A percentile compares a stretch with the other conserved stretches of the same genome.
phyloP scores from a whole-genome alignment of 2,113 vertebrate species.

The Delphinus delphis region DNA sequence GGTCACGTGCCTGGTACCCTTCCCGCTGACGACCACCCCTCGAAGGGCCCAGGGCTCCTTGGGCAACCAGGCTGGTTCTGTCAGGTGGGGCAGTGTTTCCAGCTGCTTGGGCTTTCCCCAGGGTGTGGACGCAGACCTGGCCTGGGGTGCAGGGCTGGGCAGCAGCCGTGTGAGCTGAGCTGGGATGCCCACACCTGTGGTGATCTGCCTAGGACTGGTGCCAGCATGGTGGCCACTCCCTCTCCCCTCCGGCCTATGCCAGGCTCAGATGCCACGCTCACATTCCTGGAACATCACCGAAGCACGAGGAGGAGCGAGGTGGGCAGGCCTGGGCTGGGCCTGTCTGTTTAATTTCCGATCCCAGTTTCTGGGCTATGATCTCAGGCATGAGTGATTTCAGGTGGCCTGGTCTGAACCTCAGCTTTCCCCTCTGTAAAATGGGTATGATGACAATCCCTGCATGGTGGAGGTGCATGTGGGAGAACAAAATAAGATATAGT shows the following conservation, averaged over 20 bases:
- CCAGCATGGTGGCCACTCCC: neutral
- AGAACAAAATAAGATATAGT: neutral
- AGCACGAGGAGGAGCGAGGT: neutral
- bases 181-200: slow-evolving; percentile 2
- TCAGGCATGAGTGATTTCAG: neutral
- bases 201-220: slow-evolving; percentile 38
- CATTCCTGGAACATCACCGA: neutral
- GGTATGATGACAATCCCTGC: neutral
- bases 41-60: neutral
- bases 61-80: neutral
- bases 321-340: neutral
- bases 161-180: neutral
- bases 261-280: neutral
- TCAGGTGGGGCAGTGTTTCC: neutral
- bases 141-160: neutral
- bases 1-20: neutral
- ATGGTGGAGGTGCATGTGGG: neutral
- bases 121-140: neutral
- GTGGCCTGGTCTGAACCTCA: neutral
- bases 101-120: neutral
- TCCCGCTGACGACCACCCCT: neutral
- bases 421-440: neutral
- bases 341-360: neutral
- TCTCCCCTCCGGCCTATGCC: slow-evolving; percentile 1
- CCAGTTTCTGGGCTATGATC: neutral